Conservation (phyloP, 2,797 vertebrate genomes). For the Heterohyrax brucei region DNA sequence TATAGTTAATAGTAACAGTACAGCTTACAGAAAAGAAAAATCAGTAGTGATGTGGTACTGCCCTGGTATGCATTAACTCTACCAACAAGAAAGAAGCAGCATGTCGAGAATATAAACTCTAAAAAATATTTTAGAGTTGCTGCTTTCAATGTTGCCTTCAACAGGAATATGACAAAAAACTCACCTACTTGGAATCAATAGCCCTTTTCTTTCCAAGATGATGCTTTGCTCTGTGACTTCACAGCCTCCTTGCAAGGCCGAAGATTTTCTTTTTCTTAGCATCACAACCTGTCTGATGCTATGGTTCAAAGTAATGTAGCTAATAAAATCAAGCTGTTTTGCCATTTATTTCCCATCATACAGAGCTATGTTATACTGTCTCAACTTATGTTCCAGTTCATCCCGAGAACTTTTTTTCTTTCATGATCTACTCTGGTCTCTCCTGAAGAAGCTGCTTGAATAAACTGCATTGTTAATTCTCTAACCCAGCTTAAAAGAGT, state of each 20-base stretch:
- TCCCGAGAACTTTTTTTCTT: not conserved
- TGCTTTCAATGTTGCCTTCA: no score
- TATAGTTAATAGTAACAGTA: not conserved
- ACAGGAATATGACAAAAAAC: no score
- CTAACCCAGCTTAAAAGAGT: not conserved
- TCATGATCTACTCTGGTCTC: not conserved
- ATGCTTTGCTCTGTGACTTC: not conserved
- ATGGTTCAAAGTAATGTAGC: not conserved
- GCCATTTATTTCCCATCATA: not conserved
- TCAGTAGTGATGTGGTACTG: not conserved
- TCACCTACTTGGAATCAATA: not conserved
- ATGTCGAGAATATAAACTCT: not conserved
- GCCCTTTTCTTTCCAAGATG: not conserved
- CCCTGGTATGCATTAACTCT: conserved; percentile 41
- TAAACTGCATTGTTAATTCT: not conserved
- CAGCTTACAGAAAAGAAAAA: conserved; percentile 43
- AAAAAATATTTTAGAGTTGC: no score
- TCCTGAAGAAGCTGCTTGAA: not conserved
- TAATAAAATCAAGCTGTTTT: not conserved
- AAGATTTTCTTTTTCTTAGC: conserved; percentile 81
- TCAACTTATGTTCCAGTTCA: not conserved
- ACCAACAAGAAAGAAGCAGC: conserved; percentile 25
- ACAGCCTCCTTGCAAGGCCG: not conserved
- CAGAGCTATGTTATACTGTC: not conserved
- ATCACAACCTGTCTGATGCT: not conserved